Conservation (phyloP, 2,113 vertebrate species). For the Pipra filicauda region DNA sequence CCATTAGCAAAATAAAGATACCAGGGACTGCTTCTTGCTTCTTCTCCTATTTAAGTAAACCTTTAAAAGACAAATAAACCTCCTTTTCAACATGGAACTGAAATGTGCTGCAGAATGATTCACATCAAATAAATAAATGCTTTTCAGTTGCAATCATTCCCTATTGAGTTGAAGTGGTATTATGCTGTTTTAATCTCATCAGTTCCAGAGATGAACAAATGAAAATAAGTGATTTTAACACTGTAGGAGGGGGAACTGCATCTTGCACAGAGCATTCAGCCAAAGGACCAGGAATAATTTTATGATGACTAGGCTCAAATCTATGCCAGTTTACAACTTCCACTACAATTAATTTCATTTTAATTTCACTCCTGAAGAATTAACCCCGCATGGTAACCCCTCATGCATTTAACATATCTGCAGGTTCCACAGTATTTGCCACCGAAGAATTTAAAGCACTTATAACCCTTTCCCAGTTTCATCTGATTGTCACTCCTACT, state of each 20-base stretch:
- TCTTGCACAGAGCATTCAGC: neutral
- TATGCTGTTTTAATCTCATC: conserved; percentile 6
- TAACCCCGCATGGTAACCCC: neutral
- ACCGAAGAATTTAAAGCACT: neutral
- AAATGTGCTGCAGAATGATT: neutral
- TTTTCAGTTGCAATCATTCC: conserved; percentile 40
- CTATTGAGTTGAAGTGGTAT: conserved; percentile 36
- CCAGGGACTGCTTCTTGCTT: neutral
- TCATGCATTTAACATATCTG: neutral
- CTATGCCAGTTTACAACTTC: neutral
- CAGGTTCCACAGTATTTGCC: neutral
- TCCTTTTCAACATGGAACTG: neutral
- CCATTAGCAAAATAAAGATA: neutral
- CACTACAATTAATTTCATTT: neutral
- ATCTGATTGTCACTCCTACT: neutral
- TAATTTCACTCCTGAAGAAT: neutral
- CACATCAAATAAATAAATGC: conserved; percentile 39
- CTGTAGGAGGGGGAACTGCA: neutral
- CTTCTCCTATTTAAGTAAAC: neutral
- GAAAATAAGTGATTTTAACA: neutral
- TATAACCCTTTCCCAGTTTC: neutral
- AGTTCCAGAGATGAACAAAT: conserved; percentile 21
- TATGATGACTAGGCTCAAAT: neutral
- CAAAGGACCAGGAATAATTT: conserved; percentile 13
- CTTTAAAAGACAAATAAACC: neutral